Percentiles rank a stretch among this genome's conserved stretches.
Conservation (phyloP, 2,797 vertebrate species). For the Phataginus tricuspis region DNA sequence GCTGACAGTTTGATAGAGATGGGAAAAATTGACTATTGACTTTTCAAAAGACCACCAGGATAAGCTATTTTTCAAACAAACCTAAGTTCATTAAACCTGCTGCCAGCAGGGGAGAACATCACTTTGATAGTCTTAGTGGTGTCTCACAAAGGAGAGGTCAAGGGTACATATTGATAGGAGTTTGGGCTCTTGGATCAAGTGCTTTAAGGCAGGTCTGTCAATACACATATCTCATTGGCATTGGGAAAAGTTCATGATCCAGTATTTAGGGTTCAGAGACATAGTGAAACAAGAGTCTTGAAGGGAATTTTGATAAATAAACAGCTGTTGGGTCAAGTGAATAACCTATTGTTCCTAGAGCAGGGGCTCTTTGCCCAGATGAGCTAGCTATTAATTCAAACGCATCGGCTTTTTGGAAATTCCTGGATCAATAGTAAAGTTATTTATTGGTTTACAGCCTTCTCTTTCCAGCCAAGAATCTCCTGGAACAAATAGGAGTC, state of each 20-base stretch:
- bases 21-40: background rate
- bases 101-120: background rate
- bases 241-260: background rate
- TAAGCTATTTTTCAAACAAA: background rate
- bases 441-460: background rate
- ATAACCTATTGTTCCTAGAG: background rate
- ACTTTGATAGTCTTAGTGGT: background rate
- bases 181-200: background rate
- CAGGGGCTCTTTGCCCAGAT: background rate
- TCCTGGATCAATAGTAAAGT: background rate
- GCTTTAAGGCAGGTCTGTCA: background rate
- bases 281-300: background rate
- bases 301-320: slow-evolving; percentile 19
- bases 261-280: background rate
- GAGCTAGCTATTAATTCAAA: slow-evolving; percentile 28
- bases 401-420: slow-evolving; percentile 9
- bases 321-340: background rate
- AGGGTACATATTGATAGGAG: background rate
- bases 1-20: background rate
- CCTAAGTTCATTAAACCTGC: background rate
- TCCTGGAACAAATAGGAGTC: background rate
- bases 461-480: slow-evolving; percentile 41
- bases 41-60: background rate
- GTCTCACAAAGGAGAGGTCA: background rate
- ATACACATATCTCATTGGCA: background rate